These are phyloP conservation scores for Drosophila parabipectinata DNA, from an alignment of 1,140 invertebrate genomes.

Conservation along the genomic window DNA sequence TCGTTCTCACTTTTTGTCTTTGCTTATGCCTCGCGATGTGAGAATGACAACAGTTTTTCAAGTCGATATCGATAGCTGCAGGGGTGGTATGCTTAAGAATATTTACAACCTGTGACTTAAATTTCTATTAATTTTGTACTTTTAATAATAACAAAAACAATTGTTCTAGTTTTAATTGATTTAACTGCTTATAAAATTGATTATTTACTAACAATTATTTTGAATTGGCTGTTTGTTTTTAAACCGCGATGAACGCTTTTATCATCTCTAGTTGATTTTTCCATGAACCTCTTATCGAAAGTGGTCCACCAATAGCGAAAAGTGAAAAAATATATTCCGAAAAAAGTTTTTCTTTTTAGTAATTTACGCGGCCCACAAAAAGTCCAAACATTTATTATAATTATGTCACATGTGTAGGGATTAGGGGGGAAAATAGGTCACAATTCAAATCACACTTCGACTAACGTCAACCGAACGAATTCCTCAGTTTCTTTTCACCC, in stretches of 20 bases:
- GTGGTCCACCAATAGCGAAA: slow-evolving; percentile 46
- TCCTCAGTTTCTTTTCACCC: slow-evolving; percentile 5
- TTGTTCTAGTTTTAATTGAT: background rate
- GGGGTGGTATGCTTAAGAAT: background rate
- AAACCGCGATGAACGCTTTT: background rate
- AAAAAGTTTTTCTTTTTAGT: slow-evolving; percentile 47
- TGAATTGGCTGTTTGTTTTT: background rate
- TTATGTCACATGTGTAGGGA: slow-evolving; percentile 51
- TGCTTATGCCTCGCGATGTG: slow-evolving; percentile 50
- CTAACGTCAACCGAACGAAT: slow-evolving; percentile 8
- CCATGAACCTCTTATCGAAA: slow-evolving; percentile 13
- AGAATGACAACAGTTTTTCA: slow-evolving; percentile 62
- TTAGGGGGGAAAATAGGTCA: slow-evolving; percentile 25
- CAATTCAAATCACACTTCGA: slow-evolving; percentile 3
- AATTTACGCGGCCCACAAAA: slow-evolving; percentile 22
- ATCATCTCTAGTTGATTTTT: slow-evolving; percentile 10
- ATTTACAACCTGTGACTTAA: slow-evolving; percentile 4
- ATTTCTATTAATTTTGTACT: background rate
- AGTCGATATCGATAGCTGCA: slow-evolving; percentile 30
- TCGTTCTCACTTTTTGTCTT: slow-evolving; percentile 61
- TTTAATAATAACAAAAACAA: background rate
- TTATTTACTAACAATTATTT: background rate
- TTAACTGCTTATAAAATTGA: background rate
- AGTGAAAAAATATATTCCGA: slow-evolving; percentile 41
- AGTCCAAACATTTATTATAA: slow-evolving; percentile 51